phyloP scores from a whole-genome alignment of 2,888 invertebrate genomes.

The Coremacera marginata region DNA sequence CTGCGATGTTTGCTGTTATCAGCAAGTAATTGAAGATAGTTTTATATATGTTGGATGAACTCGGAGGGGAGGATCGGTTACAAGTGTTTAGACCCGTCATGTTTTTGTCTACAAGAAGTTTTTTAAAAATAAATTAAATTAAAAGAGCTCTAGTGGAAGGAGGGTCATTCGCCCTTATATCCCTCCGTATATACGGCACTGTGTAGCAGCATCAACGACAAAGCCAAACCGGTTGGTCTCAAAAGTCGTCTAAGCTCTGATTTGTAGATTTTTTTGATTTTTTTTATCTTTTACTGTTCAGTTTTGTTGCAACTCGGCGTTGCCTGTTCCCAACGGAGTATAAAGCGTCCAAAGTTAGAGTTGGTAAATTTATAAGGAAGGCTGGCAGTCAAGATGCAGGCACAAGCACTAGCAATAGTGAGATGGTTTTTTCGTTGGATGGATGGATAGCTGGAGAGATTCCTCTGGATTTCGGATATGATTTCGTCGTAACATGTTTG shows the following conservation, averaged over 20 bases:
- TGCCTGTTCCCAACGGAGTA: constrained; percentile 12
- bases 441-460: background rate
- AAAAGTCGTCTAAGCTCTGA: constrained; percentile 22
- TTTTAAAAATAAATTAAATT: too few relatives aligned
- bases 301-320: constrained; percentile 14
- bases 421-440: background rate
- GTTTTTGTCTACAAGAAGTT: too few relatives aligned
- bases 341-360: constrained; percentile 27
- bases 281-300: background rate
- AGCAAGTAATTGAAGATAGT: too few relatives aligned
- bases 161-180: too few relatives aligned
- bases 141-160: too few relatives aligned
- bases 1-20: too few relatives aligned
- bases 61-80: too few relatives aligned
- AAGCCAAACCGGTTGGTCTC: constrained; percentile 31
- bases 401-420: too few relatives aligned
- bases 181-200: background rate
- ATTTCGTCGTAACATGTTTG: constrained; percentile 20
- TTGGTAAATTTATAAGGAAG: constrained; percentile 10
- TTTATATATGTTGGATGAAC: too few relatives aligned
- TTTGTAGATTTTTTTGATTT: background rate
- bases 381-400: too few relatives aligned
- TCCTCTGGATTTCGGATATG: background rate
- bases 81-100: too few relatives aligned
- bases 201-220: background rate